Base-by-base conservation (phyloP, 1,140 invertebrate species). In the Dufourea novaeangliae region DNA sequence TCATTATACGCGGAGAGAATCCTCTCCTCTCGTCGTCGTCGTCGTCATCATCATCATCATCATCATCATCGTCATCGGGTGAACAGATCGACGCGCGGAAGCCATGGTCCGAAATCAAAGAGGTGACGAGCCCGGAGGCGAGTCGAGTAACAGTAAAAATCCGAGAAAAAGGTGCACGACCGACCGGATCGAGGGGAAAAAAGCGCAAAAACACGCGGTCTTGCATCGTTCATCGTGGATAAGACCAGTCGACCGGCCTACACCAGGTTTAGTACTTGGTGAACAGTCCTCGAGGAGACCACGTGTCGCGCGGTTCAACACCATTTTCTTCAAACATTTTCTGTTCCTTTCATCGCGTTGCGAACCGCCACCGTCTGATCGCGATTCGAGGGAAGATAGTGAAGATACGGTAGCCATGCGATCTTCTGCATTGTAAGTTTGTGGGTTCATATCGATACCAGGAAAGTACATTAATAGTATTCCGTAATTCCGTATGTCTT, bases 241-340 rank as follows among this genome's bases (percentile, higher is more conserved):
- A 88, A 89, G 87, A 88, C 84, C 81, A 86, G 88, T 87, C 85
- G 85, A 78, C 81, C 85, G 78, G 88, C 86, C 82, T 86, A 74
- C 77, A 67, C 75, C 57, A 54, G 71, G 75, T 86, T 89, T 90
- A 89, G 89, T 90, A 86, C 82, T 82, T 87, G 81, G 81, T 87
- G 84, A 85, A 90, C 88, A 83, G 84, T 87, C 84, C 80, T 81
- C 86, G 84, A 62, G 86, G 85, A 90, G 80, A 77, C 76, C 73
- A 34, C 50, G 50, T 44, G 32, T 56, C 27, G 17, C 22, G 67
- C 25, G 59, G n/a, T 46, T n/a, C 1, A 3, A 70, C 25, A 25
- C 29, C 39, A 5, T 59, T 6, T 50, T 29, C 34, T 27, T 41
- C 46, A n/a, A 39, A 39, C 27, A 27, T 37, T 1, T 0, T 32